Evolutionary conservation across 1,140 invertebrate species (phyloP).

Genomic region (Chironomus striatipennis): DNA sequence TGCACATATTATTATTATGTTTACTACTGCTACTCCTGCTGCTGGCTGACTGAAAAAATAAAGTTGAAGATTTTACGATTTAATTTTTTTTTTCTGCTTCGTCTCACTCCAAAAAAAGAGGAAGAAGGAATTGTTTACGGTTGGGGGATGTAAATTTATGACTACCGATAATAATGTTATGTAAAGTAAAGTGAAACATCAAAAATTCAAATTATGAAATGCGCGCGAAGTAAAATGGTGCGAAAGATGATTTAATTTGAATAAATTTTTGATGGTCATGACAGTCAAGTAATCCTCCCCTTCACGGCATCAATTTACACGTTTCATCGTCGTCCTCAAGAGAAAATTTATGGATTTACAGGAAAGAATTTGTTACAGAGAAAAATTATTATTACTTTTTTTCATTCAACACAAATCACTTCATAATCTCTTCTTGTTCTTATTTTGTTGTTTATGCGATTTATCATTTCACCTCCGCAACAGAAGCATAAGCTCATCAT

Average conservation of each 20-base stretch:
- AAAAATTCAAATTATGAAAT: background rate
- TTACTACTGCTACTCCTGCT: background rate
- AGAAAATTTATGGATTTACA: slow-evolving; percentile 9
- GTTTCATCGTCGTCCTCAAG: background rate
- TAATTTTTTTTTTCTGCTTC: background rate
- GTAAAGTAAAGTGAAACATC: background rate
- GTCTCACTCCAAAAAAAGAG: background rate
- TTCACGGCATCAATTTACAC: background rate
- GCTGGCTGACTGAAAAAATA: background rate
- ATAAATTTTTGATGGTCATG: slow-evolving; percentile 5
- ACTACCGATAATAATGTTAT: background rate
- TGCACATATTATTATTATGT: background rate
- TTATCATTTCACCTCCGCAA: slow-evolving; percentile 19
- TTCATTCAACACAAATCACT: slow-evolving; percentile 16
- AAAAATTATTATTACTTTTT: too few species aligned
- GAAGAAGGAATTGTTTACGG: background rate
- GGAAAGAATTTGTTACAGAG: background rate
- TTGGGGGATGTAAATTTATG: background rate
- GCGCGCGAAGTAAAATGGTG: background rate
- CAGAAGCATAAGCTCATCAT: background rate
- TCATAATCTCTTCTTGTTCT: slow-evolving; percentile 17
- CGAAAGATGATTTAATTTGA: slow-evolving; percentile 9
- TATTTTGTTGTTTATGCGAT: slow-evolving; percentile 14
- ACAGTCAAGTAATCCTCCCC: background rate
- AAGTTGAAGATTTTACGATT: background rate